These are phyloP conservation scores for Zoanthus solanderi DNA, from an alignment of 92 coral and sea anemone species.

Conservation along the genomic window DNA sequence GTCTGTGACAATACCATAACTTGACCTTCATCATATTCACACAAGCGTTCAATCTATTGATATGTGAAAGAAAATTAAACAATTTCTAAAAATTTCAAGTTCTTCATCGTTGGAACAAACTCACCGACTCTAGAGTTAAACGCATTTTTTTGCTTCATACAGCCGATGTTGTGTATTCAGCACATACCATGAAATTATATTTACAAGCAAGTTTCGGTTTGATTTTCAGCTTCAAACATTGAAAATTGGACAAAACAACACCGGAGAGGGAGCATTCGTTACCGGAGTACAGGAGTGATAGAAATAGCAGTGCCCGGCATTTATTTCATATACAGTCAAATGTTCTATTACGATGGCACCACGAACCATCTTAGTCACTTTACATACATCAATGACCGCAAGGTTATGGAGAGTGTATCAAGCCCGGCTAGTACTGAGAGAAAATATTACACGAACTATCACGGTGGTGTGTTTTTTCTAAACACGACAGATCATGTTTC, in stretches of 20 bases:
- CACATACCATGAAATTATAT: background rate
- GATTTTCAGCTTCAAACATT: constrained; percentile 39
- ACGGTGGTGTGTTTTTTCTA: constrained; percentile 86
- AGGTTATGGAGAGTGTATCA: constrained; percentile 77
- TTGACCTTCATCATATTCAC: too few relatives aligned
- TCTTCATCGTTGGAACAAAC: too few relatives aligned
- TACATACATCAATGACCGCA: constrained; percentile 72
- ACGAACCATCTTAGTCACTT: constrained; percentile 68
- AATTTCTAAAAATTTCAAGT: too few relatives aligned
- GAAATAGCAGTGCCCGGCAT: constrained; percentile 72
- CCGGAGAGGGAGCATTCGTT: constrained; percentile 80
- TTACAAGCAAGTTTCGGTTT: constrained; percentile 26
- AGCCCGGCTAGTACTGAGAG: constrained; percentile 48
- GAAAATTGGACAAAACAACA: constrained; percentile 67
- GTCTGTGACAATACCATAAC: too few relatives aligned
- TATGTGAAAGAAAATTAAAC: too few relatives aligned
- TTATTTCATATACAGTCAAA: constrained; percentile 89
- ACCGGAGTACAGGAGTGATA: constrained; percentile 69
- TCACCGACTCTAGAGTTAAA: too few relatives aligned
- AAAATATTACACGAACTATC: constrained; percentile 71
- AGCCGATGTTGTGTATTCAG: too few relatives aligned
- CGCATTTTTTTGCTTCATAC: too few relatives aligned
- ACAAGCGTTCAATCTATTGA: too few relatives aligned
- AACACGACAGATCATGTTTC: constrained; percentile 75
- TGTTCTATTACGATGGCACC: constrained; percentile 82